phyloP scores from a whole-genome alignment of 2,113 vertebrate species.

The Chinchilla lanigera region DNA sequence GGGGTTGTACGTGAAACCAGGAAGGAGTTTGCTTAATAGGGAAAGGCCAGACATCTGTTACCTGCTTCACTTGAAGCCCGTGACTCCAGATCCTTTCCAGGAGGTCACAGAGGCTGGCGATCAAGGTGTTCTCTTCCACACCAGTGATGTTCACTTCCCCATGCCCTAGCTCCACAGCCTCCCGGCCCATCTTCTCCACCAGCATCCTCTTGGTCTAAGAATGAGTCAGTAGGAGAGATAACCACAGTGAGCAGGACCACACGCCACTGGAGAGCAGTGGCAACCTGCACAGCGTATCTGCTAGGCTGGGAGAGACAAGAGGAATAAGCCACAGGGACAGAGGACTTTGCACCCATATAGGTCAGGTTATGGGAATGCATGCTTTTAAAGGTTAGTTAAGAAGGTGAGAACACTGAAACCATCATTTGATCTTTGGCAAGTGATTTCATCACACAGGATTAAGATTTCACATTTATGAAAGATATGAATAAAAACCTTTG shows the following conservation, averaged over 20 bases:
- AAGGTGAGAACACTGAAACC: slow-evolving; percentile 36
- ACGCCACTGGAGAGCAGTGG: background rate
- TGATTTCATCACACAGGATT: background rate
- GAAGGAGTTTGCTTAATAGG: background rate
- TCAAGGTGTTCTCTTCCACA: slow-evolving; percentile 91
- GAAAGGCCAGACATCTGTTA: slow-evolving; percentile 73
- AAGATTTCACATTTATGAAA: slow-evolving; percentile 30
- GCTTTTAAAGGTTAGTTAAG: slow-evolving; percentile 28
- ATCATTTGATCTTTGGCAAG: background rate
- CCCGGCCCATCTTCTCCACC: slow-evolving; percentile 92
- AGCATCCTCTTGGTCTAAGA: slow-evolving; percentile 91
- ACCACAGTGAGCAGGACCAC: background rate
- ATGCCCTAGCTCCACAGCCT: slow-evolving; percentile 91
- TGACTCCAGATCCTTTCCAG: slow-evolving; percentile 93
- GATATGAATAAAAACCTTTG: slow-evolving; percentile 50
- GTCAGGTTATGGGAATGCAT: background rate
- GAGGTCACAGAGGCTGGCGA: slow-evolving; percentile 91
- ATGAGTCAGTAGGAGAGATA: slow-evolving; percentile 66
- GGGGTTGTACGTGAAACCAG: slow-evolving; percentile 5
- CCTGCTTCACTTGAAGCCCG: slow-evolving; percentile 91
- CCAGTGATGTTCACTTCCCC: slow-evolving; percentile 93
- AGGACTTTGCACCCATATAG: background rate
- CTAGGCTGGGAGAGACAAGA: background rate
- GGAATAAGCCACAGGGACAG: background rate
- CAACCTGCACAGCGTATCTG: background rate